Percentiles rank a stretch among this genome's conserved stretches.
Conservation (phyloP, 2,888 invertebrate genomes). For the Uropetala carovei region DNA sequence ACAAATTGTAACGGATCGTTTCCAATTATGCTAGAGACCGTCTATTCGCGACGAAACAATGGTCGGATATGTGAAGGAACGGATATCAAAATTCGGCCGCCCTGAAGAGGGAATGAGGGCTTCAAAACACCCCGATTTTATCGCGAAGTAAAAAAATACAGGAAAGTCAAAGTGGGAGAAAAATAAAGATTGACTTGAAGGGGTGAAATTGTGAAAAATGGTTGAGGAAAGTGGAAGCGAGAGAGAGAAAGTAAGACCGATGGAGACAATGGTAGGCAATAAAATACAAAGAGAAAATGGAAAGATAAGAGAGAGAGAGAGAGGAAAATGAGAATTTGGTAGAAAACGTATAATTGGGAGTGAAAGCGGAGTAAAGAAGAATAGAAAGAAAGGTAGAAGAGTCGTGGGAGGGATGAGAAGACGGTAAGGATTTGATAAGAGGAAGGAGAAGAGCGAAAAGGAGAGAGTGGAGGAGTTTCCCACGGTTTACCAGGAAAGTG, state of each 20-base stretch:
- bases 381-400: background rate
- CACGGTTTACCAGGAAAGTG: background rate
- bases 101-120: background rate
- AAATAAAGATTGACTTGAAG: background rate
- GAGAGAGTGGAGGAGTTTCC: background rate
- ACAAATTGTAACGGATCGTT: background rate
- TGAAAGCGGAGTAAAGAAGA: background rate
- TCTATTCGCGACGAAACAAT: background rate
- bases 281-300: background rate
- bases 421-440: background rate
- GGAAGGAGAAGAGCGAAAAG: background rate
- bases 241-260: slow-evolving; percentile 11
- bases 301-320: background rate
- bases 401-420: background rate
- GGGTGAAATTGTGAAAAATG: background rate
- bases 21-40: background rate
- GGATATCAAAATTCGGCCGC: background rate
- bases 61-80: background rate
- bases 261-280: background rate
- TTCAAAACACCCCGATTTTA: background rate
- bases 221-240: background rate
- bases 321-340: background rate
- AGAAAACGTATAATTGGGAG: background rate
- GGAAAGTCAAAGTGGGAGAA: background rate
- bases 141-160: background rate